These are phyloP conservation scores for Lepidocyrtinus sp. DNA, from an alignment of 2,888 invertebrate genomes.

Conservation along the genomic window DNA sequence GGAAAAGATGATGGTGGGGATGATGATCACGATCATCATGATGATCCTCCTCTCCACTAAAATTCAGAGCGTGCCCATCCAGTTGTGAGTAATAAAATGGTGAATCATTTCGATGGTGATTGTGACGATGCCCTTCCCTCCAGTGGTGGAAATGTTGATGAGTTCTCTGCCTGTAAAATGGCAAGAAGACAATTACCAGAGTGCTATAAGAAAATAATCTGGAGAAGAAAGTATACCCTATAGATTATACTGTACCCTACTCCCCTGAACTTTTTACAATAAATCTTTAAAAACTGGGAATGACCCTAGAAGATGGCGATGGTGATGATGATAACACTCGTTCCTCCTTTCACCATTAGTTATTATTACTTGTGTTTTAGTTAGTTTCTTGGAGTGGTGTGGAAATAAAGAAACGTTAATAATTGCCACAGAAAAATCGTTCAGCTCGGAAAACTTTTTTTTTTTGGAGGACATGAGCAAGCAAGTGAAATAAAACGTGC, in stretches of 20 bases:
- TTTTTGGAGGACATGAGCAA: not conserved
- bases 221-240: not conserved
- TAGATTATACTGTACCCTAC: not conserved
- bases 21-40: slow-evolving; percentile 19
- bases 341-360: not conserved
- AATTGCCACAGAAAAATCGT: slow-evolving; percentile 22
- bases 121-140: slow-evolving; percentile 34
- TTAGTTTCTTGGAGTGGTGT: slow-evolving; percentile 1
- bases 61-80: slow-evolving; percentile 38
- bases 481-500: slow-evolving; percentile 47
- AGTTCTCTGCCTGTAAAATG: slow-evolving; percentile 57
- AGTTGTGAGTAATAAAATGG: slow-evolving; percentile 58
- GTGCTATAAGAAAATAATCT: not conserved
- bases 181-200: slow-evolving; percentile 50
- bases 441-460: not conserved
- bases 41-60: slow-evolving; percentile 13
- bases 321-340: slow-evolving; percentile 19
- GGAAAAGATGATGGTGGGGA: too few species aligned
- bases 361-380: not conserved
- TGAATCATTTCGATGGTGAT: slow-evolving; percentile 54
- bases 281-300: slow-evolving; percentile 50
- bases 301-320: slow-evolving; percentile 22
- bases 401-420: slow-evolving; percentile 22
- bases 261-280: slow-evolving; percentile 19
- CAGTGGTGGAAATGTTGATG: slow-evolving; percentile 41